phyloP scores from a whole-genome alignment of 2,888 invertebrate species.

The Metalampra italica region DNA sequence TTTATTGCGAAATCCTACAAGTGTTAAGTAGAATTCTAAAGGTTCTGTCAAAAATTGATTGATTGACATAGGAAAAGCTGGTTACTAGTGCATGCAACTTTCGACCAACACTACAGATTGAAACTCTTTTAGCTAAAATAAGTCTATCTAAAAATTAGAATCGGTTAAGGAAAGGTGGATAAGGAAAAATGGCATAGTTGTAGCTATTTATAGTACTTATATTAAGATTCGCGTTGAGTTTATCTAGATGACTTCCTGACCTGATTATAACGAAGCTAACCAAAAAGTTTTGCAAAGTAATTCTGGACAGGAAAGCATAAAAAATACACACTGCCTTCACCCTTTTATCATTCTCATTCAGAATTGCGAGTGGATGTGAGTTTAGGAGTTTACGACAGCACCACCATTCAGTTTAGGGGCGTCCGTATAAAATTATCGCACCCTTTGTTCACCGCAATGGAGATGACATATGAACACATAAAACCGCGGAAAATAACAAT shows the following conservation, averaged over 20 bases:
- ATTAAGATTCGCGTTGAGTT: background rate
- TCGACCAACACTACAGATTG: no score
- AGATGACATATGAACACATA: slow-evolving; percentile 14
- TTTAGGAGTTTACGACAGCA: slow-evolving; percentile 14
- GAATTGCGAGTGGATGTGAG: slow-evolving; percentile 11
- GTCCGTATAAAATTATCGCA: slow-evolving; percentile 20
- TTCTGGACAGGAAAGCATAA: slow-evolving; percentile 4
- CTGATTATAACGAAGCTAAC: background rate
- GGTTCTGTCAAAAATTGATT: background rate
- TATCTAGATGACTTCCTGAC: background rate
- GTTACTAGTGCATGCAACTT: no score
- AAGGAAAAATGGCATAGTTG: no score
- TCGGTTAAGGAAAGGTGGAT: no score
- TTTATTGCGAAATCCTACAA: slow-evolving; percentile 5
- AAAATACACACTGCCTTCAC: slow-evolving; percentile 3
- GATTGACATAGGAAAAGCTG: no score
- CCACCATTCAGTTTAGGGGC: slow-evolving; percentile 15
- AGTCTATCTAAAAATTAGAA: no score
- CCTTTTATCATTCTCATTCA: slow-evolving; percentile 7
- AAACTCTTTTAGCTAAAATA: no score
- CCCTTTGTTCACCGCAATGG: slow-evolving; percentile 12
- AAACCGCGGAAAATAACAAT: slow-evolving; percentile 10
- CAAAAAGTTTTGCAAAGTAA: background rate
- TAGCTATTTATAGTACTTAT: no score
- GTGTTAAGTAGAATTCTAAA: background rate